Evolutionary conservation across 2,888 invertebrate genomes (phyloP).

Genomic region (Melolontha melolontha): DNA sequence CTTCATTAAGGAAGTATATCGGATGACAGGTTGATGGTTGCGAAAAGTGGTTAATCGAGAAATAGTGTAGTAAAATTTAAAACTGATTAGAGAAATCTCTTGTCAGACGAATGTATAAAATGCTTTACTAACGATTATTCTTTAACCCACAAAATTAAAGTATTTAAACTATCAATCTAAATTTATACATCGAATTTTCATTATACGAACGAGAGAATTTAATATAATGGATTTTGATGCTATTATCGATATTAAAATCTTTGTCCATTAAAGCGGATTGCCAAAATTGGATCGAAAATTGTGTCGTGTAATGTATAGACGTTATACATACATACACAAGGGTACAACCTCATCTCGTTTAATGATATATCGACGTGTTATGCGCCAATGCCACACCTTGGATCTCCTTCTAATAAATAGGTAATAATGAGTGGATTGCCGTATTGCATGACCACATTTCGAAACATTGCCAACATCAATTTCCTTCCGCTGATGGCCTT

Average conservation of each 20-base stretch:
- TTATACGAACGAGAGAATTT: too few relatives aligned
- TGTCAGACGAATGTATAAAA: too few relatives aligned
- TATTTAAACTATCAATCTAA: too few relatives aligned
- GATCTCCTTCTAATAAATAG: constrained; percentile 9
- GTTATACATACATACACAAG: neutral
- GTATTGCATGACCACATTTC: constrained; percentile 15
- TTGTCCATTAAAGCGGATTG: constrained; percentile 1
- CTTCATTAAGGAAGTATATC: constrained; percentile 1
- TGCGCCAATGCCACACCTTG: constrained; percentile 13
- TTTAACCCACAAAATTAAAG: too few relatives aligned
- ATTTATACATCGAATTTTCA: too few relatives aligned
- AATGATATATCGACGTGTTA: constrained; percentile 3
- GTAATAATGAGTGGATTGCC: constrained; percentile 10
- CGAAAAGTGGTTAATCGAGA: neutral
- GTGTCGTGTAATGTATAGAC: neutral
- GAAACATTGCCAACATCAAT: neutral
- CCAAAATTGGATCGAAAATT: constrained; percentile 8
- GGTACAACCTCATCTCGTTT: constrained; percentile 3
- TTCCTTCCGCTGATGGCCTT: constrained; percentile 4
- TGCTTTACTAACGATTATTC: too few relatives aligned
- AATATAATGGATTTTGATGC: too few relatives aligned
- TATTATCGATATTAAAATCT: constrained; percentile 6
- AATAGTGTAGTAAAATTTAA: constrained; percentile 3
- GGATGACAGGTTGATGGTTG: neutral
- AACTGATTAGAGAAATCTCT: neutral